A percentile compares a stretch with the other conserved stretches of the same genome.
These are phyloP conservation scores for Leucoptera coffeella DNA, from an alignment of 2,888 invertebrate genomes.

Conservation along the genomic window DNA sequence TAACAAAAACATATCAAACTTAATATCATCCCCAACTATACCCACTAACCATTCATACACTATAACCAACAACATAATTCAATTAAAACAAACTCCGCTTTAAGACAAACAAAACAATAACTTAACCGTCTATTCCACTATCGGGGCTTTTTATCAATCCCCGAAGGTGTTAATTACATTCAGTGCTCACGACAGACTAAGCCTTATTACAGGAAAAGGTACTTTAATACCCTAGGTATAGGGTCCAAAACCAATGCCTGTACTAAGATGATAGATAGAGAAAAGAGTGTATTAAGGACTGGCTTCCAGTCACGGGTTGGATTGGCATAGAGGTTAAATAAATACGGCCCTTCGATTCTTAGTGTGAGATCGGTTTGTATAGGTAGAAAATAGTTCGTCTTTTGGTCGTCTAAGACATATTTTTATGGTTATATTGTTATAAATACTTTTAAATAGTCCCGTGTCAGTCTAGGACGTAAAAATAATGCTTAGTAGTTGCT, in stretches of 20 bases:
- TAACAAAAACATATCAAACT: no score
- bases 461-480: no score
- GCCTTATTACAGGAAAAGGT: conserved; percentile 8
- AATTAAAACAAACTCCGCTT: background rate
- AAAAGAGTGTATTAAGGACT: conserved; percentile 32
- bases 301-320: conserved; percentile 37
- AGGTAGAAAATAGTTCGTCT: no score
- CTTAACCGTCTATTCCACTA: conserved; percentile 15
- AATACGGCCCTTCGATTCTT: no score
- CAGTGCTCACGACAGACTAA: conserved; percentile 38
- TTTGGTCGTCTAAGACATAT: no score
- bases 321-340: conserved; percentile 35
- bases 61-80: background rate
- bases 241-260: conserved; percentile 9
- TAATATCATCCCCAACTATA: no score
- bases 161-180: conserved; percentile 47
- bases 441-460: no score
- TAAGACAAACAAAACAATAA: conserved; percentile 11
- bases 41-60: no score
- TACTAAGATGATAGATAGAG: conserved; percentile 31
- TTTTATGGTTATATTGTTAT: no score
- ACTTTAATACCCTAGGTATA: conserved; percentile 11
- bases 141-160: conserved; percentile 43
- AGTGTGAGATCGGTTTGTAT: no score
- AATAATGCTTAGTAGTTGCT: no score